Conservation (phyloP, 2,888 invertebrate genomes). For the Calameuta idolon region DNA sequence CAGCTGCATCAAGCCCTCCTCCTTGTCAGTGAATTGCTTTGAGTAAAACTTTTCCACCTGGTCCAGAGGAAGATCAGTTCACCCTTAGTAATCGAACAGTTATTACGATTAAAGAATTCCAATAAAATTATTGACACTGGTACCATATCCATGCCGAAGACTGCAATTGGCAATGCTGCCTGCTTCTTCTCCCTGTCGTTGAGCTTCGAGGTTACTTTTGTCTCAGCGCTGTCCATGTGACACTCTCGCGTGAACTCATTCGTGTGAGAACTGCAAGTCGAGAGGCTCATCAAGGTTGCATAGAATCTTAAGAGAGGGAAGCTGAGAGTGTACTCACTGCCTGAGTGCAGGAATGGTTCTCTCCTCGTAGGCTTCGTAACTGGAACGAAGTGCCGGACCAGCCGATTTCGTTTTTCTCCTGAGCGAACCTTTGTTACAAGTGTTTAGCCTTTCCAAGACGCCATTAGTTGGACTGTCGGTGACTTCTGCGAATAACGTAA, state of each 20-base stretch:
- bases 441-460: constrained; percentile 54
- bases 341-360: constrained; percentile 85
- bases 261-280: constrained; percentile 78
- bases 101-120: background rate
- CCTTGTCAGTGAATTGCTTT: constrained; percentile 90
- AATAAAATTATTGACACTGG: constrained; percentile 30
- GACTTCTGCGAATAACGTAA: constrained; percentile 41
- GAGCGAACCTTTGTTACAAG: constrained; percentile 69
- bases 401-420: constrained; percentile 70
- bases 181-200: constrained; percentile 88
- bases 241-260: constrained; percentile 84
- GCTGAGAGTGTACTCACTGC: constrained; percentile 73
- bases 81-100: background rate
- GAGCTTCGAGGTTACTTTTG: constrained; percentile 71
- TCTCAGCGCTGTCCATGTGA: constrained; percentile 72
- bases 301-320: constrained; percentile 15
- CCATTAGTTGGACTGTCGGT: constrained; percentile 70
- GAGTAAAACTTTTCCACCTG: constrained; percentile 92
- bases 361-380: constrained; percentile 90
- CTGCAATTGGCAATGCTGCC: constrained; percentile 89
- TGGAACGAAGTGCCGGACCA: constrained; percentile 68
- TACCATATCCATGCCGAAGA: constrained; percentile 91
- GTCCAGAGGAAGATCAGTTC: constrained; percentile 13
- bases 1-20: constrained; percentile 83
- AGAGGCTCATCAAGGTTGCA: background rate